Evolutionary conservation across 2,797 vertebrate species (phyloP).

Genomic region (Pseudocheirus occidentalis): DNA sequence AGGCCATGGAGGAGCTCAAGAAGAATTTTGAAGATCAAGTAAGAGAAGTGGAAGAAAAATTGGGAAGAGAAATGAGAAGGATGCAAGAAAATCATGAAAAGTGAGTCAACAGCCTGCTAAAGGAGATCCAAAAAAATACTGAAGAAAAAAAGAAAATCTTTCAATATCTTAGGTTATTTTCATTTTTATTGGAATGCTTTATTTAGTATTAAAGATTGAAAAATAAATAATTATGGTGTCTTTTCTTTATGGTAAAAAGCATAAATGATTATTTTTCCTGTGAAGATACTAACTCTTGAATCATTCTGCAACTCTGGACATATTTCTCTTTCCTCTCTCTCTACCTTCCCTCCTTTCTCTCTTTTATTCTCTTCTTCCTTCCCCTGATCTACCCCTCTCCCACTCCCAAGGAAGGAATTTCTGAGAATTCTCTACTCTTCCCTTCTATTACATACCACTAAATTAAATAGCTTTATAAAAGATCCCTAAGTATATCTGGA

Average conservation of each 20-base stretch:
- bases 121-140: too few species aligned
- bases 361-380: background rate
- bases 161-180: background rate
- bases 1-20: too few species aligned
- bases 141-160: background rate
- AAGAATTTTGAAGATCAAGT: too few species aligned
- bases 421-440: background rate
- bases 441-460: background rate
- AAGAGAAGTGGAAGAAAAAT: too few species aligned
- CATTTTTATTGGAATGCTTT: background rate
- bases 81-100: too few species aligned
- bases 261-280: background rate
- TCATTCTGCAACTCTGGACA: background rate
- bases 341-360: background rate
- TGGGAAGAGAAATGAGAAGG: too few species aligned
- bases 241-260: background rate
- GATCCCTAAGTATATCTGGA: background rate
- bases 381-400: background rate
- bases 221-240: background rate
- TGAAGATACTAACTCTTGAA: background rate
- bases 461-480: background rate
- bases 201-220: background rate
- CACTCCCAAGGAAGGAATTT: background rate
- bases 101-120: too few species aligned
- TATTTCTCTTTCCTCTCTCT: background rate